Evolutionary conservation across 2,797 vertebrate species (phyloP).

Genomic region (Setipinna tenuifilis): DNA sequence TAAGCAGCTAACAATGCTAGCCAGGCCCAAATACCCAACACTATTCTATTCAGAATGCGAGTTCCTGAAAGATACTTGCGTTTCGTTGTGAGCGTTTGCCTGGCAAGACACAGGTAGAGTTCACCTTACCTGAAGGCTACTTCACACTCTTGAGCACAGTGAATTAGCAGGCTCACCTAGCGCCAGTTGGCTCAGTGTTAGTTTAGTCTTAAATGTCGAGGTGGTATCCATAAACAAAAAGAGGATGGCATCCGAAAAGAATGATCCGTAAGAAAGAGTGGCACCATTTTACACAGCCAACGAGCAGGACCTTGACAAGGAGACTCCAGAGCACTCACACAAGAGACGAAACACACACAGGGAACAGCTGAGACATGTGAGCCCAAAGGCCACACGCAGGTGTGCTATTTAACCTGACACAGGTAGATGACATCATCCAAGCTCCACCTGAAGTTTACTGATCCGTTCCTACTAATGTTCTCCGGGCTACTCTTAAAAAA

Average conservation of each 20-base stretch:
- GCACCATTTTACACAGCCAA: neutral
- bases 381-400: neutral
- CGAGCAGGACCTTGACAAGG: neutral
- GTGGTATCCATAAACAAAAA: slow-evolving; percentile 3
- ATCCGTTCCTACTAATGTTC: too few species aligned
- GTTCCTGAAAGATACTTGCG: neutral
- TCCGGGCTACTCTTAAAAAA: too few species aligned
- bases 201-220: neutral
- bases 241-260: neutral
- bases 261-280: neutral
- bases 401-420: neutral
- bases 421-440: neutral
- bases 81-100: neutral
- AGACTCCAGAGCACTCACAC: too few species aligned
- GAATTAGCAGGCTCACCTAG: neutral
- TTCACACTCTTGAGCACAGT: neutral
- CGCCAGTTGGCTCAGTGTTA: neutral
- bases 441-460: neutral
- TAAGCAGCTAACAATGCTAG: neutral
- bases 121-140: neutral
- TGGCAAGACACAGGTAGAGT: neutral
- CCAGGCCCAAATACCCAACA: neutral
- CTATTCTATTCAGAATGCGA: neutral
- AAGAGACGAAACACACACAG: too few species aligned
- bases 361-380: neutral